Evolutionary conservation across 2,888 invertebrate genomes (phyloP).

Genomic region (Platynereis dumerilii): DNA sequence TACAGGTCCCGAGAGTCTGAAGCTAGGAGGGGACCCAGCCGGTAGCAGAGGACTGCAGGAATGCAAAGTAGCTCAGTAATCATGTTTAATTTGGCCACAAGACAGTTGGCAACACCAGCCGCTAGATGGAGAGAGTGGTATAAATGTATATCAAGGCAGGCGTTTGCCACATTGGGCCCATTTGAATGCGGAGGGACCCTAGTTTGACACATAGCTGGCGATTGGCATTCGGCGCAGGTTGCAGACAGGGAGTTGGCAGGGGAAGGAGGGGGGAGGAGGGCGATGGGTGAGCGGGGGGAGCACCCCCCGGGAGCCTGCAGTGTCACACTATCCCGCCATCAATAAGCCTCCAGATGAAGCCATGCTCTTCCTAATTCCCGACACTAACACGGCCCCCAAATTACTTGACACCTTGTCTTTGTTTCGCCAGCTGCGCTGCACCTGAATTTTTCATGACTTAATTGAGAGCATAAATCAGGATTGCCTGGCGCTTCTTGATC

Average conservation of each 20-base stretch:
- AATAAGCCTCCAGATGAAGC: constrained; percentile 5
- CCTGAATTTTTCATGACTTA: constrained; percentile 27
- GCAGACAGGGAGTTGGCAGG: background rate
- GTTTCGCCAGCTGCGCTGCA: constrained; percentile 39
- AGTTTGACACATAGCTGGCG: constrained; percentile 14
- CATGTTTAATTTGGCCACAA: constrained; percentile 9
- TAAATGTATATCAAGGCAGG: constrained; percentile 7
- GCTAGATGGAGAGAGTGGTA: constrained; percentile 6
- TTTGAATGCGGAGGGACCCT: constrained; percentile 1
- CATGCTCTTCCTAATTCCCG: constrained; percentile 21
- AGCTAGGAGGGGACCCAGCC: background rate
- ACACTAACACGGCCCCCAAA: constrained; percentile 31
- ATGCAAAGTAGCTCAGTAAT: background rate
- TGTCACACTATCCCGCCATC: constrained; percentile 22
- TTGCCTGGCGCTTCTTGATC: constrained; percentile 5
- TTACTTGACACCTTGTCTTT: constrained; percentile 43
- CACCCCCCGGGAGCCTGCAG: constrained; percentile 14
- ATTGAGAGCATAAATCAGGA: constrained; percentile 26
- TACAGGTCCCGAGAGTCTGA: background rate
- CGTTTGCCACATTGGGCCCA: constrained; percentile 2
- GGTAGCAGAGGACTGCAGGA: background rate
- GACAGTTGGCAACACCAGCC: constrained; percentile 5
- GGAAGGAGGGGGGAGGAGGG: constrained; percentile 7
- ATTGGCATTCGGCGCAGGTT: constrained; percentile 23
- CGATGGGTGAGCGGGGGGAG: constrained; percentile 4